phyloP scores from a whole-genome alignment of 2,888 invertebrate species.

The Lamproptera curius region DNA sequence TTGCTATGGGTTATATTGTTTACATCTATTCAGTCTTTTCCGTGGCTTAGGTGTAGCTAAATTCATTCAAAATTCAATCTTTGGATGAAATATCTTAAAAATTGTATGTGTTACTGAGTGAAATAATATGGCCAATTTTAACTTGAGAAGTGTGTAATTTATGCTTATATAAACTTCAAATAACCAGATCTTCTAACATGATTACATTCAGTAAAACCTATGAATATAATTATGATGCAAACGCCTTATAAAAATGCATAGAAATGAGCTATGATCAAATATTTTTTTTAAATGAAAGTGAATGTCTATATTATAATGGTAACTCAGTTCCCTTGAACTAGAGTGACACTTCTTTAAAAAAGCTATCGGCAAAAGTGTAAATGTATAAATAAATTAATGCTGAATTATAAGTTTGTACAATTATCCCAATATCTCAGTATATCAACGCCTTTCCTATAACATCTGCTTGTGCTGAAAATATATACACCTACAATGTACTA shows the following conservation, averaged over 20 bases:
- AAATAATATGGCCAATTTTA: neutral
- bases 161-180: neutral
- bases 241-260: conserved; percentile 34
- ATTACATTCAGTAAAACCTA: conserved; percentile 21
- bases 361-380: conserved; percentile 63
- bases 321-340: conserved; percentile 40
- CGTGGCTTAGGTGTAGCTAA: too few species aligned
- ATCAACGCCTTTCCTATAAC: conserved; percentile 8
- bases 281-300: conserved; percentile 47
- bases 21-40: too few species aligned
- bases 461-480: neutral
- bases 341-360: conserved; percentile 60
- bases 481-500: conserved; percentile 23
- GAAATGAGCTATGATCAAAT: conserved; percentile 39
- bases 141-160: neutral
- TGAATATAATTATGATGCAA: conserved; percentile 24
- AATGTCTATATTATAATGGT: conserved; percentile 44
- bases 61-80: conserved; percentile 10
- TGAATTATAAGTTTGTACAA: conserved; percentile 48
- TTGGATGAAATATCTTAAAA: neutral
- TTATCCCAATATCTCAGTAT: conserved; percentile 51
- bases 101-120: neutral
- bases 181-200: neutral
- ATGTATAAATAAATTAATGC: conserved; percentile 71
- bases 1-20: too few species aligned